Evolutionary conservation across 2,113 vertebrate species (phyloP), one percentile per base, ranked within the genome.

Genomic region (Phrynosoma blainvillii): DNA sequence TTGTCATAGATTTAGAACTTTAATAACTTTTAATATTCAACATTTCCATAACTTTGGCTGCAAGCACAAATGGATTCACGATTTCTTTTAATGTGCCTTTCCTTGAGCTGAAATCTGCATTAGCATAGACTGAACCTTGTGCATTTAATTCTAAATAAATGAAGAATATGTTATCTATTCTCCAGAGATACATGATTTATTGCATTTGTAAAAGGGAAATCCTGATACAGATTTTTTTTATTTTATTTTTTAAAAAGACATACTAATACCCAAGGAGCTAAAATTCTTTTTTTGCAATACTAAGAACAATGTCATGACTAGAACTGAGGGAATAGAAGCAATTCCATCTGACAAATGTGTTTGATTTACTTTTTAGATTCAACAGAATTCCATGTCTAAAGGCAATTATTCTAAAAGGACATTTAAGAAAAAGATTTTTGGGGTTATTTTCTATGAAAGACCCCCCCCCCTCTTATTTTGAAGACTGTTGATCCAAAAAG

Each of bases 21-120:
- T 86, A 84, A 1, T 75, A 56, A 91, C 21, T 79, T 89, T 76
- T 56, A 93, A 87, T 85, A 88, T 87, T 79, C 32, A 86, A 47
- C 7, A 86, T 66, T 88, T 88, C 87, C 9, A 56, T 84, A 16
- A 85, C 1, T 73, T 91, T 54, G 75, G 36, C 47, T 59, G 25
- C 13, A 21, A 80, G 84, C 87, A 52, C 47, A 87, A 91, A 84
- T 87, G 81, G 36, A 84, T 56, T 68, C 23, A 54, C 18, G 18
- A 3, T 84, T 75, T 84, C 42, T 84, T 87, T 75, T 80, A 56
- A 56, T 86, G 79, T 80, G 21, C 76, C n/a, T 86, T 76, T 68
- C 59, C 76, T 75, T 80, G 68, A 80, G 21, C 56, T 80, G 68
- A 86, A 87, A 80, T 81, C 36, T 4, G 32, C 16, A 75, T 86